A percentile compares a stretch with the other conserved stretches of the same genome.
Conservation (phyloP, 1,140 invertebrate species). For the Bombus pyrosoma region DNA sequence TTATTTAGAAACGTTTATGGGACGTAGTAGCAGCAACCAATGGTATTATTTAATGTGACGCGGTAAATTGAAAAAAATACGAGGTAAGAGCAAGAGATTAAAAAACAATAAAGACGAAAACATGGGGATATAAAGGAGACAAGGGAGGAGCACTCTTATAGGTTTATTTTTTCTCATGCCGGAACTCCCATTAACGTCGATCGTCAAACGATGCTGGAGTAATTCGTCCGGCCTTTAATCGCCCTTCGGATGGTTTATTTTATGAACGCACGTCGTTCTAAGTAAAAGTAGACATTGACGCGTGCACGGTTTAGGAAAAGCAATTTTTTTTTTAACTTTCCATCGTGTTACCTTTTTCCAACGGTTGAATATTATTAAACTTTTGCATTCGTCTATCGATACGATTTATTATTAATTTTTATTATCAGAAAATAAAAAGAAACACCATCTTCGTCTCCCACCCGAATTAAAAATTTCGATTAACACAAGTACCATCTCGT, state of each 20-base stretch:
- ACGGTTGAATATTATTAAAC: background rate
- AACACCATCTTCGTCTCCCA: too few species aligned
- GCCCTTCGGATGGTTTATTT: constrained; percentile 30
- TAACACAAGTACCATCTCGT: too few species aligned
- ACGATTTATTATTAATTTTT: too few species aligned
- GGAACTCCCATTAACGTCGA: constrained; percentile 26
- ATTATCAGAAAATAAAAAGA: too few species aligned
- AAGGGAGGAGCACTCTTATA: constrained; percentile 5
- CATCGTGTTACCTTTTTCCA: background rate
- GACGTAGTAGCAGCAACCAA: too few species aligned
- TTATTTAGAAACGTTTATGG: too few species aligned
- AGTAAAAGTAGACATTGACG: background rate
- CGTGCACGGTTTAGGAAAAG: background rate
- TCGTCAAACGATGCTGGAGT: constrained; percentile 7
- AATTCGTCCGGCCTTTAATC: constrained; percentile 27
- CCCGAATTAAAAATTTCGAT: too few species aligned
- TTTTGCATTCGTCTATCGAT: too few species aligned
- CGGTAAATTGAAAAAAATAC: background rate
- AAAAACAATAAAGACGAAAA: background rate
- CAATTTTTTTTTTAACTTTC: background rate
- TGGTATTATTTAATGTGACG: background rate
- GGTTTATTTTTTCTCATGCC: constrained; percentile 29
- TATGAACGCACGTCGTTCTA: constrained; percentile 12
- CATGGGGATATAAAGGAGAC: background rate
- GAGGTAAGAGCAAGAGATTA: background rate